Evolutionary conservation across 2,113 vertebrate genomes (phyloP), one percentile per base, ranked within the genome.

Genomic region (Gasterosteus aculeatus): DNA sequence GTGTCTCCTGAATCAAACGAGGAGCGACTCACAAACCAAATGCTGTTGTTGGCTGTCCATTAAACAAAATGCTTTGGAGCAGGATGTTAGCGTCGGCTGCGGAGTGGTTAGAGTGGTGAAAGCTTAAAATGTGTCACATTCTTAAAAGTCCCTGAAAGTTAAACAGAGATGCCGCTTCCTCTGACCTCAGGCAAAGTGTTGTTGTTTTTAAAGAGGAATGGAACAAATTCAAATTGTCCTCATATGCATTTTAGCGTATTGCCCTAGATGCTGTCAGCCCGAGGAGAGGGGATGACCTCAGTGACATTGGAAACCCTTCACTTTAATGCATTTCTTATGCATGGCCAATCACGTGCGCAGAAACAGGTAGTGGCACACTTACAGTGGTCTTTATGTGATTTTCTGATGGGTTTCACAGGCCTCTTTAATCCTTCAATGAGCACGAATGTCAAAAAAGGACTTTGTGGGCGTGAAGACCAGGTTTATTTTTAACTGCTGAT

Each of bases 81-180:
- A 81, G 85, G 83, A 88, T 88, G 88, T 87, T 69, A 46, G 42
- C 64, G 56, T 61, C 31, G 26, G 39, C 1, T 1, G n/a, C 22
- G 35, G n/a, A 0, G 42, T 59, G 75, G 11, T 47, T 47, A 6
- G 64, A 38, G 54, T 10, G 7, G 15, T 62, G 7, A 0, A 0
- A 31, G 19, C 16, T 46, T 18, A 4, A 38, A 72, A 29, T 38
- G 42, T 71, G 60, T 42, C 41, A 53, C 29, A 3, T 39, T 8
- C 18, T 10, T 19, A 7, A 29, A 9, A 59, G 51, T 29, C 10
- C 12, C 0, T 15, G 31, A 62, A 78, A 72, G 47, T 14, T 38
- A 4, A 4, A 19, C 14, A 41, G 10, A 54, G 49, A 7, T 42
- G n/a, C 5, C 49, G 65, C 75, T 71, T 76, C 77, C 75, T 71